A percentile compares a stretch with the other conserved stretches of the same genome.
These are phyloP conservation scores for Zaprionus africanus DNA, from an alignment of 1,140 invertebrate species.

Conservation along the genomic window DNA sequence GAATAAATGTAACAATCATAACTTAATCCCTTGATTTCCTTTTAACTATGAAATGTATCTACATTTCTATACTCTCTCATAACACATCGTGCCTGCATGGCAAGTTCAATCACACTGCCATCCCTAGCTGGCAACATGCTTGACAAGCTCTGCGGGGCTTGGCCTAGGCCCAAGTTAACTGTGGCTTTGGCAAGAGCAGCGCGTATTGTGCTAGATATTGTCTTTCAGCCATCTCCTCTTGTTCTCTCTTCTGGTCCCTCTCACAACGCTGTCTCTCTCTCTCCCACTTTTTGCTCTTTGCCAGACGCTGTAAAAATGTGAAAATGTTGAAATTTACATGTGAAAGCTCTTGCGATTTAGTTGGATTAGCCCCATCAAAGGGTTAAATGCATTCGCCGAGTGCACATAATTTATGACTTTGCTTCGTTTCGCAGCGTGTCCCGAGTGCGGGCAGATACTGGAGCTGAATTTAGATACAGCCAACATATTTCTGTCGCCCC, in stretches of 20 bases:
- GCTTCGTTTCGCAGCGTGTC: constrained; percentile 7
- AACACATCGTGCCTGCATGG: not conserved
- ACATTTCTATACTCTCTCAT: not conserved
- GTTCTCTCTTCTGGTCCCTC: no score
- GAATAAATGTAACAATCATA: no score
- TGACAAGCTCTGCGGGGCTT: constrained; percentile 23
- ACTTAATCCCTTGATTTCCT: no score
- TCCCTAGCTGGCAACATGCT: constrained; percentile 14
- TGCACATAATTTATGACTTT: constrained; percentile 57
- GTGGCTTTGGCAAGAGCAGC: constrained; percentile 24
- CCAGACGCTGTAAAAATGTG: constrained; percentile 46
- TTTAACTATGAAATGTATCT: no score
- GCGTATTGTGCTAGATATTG: constrained; percentile 31
- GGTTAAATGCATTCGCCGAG: constrained; percentile 65
- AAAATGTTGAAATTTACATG: constrained; percentile 64
- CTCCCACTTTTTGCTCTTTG: not conserved
- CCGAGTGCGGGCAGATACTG: not conserved
- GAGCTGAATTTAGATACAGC: not conserved
- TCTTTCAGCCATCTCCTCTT: not conserved
- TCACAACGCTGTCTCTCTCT: not conserved
- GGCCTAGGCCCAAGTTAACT: constrained; percentile 59
- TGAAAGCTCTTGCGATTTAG: constrained; percentile 24
- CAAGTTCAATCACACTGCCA: not conserved
- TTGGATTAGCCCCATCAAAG: constrained; percentile 28
- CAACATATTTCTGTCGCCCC: not conserved